Base-by-base conservation (phyloP, 2,888 invertebrate species). In the Diloba caeruleocephala region DNA sequence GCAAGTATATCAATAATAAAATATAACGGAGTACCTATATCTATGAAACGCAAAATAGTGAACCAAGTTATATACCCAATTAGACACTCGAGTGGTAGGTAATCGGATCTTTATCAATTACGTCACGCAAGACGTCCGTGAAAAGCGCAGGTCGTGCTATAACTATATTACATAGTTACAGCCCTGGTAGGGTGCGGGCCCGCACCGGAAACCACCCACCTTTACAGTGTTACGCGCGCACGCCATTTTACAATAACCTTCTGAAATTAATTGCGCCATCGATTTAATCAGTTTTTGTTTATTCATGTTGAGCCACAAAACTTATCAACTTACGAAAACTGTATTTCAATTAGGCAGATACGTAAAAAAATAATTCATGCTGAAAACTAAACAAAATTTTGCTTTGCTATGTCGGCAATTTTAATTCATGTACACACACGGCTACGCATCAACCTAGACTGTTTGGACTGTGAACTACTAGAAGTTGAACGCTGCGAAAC, bases 161-260 rank as follows among this genome's bases (percentile, higher is more conserved):
- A 61, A 12, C 28, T 39, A 43, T n/a, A n/a, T n/a, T n/a, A n/a
- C n/a, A n/a, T n/a, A 42, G 49, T 54, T 55, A 54, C 62, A 75
- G 75, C 84, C 82, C 82, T 84, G 79, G 62, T 46, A 46, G 58
- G 67, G 71, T 59, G 65, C 79, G 79, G 84, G 86, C 76, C 81
- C 46, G 74, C 74, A 43, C 79, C 87, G 83, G 84, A 84, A 84
- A 73, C 74, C 69, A 52, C 66, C 74, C 69, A 61, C 76, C 77
- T 75, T n/a, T n/a, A n/a, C n/a, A n/a, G n/a, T n/a, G n/a, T n/a
- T 65, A 67, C 74, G 71, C 74, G 67, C 71, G 78, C 88, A 88
- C 86, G 87, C 88, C 72, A 87, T 86, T 81, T 80, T 78, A 87
- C 84, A 82, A 82, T 82, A 83, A 76, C 74, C 62, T 29, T 55